Base-by-base conservation (phyloP, 2,113 vertebrate species). In the Brachyhypopomus occidentalis region DNA sequence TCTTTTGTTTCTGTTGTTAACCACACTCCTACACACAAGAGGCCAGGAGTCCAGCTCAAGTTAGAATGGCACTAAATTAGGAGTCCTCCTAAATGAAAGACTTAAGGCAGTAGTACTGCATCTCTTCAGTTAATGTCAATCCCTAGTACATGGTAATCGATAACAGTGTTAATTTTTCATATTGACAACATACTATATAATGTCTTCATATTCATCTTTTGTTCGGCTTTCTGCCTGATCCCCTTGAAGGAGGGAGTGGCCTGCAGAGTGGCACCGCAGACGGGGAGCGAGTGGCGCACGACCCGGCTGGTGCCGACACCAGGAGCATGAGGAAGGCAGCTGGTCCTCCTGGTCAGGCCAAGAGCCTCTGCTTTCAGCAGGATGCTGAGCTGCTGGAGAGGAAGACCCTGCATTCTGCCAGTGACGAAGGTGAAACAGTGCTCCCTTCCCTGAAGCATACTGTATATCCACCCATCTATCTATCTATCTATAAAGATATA, bases 261-360 rank as follows among this genome's bases (percentile, higher is more conserved):
- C 75, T 79, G 48, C 77, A 62, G 59, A 45, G 55, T 19, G 78
- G 23, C 36, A 74, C 75, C 66, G 73, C 84, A 84, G 79, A 84
- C 84, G 85, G 87, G 81, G 63, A 72, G 62, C 63, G 55, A 66
- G 81, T 78, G 78, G 80, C 78, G 72, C 60, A 71, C 55, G 69
- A 60, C 73, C 66, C 52, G 58, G 63, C 80, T 88, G 85, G 79
- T 74, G 75, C 63, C 25, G 27, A 74, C 45, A 77, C 64, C 14
- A 79, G 17, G 36, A 22, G 81, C 22, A 11, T 48, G 63, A 75
- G 30, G 84, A 86, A 82, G 77, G 79, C 88, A 88, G 78, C 86
- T 84, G 84, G 69, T 59, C 69, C 30, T 63, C 27, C 60, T 62
- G 23, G 75, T 67, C 77, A 58, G 41, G 66, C 76, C 52, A 76